These are phyloP conservation scores for Aethes cnicana DNA, from an alignment of 2,888 invertebrate species.

Conservation along the genomic window DNA sequence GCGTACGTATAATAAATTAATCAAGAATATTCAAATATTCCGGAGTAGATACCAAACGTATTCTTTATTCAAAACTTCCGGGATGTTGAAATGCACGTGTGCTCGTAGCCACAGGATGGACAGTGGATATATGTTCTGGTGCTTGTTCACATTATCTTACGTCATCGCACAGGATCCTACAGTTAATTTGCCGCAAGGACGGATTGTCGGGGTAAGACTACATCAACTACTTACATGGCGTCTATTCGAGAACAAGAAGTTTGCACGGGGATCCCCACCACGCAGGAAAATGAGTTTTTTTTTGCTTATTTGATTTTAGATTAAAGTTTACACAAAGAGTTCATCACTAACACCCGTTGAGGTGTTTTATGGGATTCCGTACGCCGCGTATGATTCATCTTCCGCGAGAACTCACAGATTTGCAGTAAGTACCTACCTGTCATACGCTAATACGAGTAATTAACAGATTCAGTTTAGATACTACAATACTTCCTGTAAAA, in stretches of 20 bases:
- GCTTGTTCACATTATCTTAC: slow-evolving; percentile 34
- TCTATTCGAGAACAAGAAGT: background rate
- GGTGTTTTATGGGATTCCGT: slow-evolving; percentile 90
- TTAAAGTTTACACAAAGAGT: slow-evolving; percentile 84
- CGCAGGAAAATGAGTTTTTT: background rate
- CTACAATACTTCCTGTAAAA: no score
- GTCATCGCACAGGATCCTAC: slow-evolving; percentile 73
- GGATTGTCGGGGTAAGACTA: slow-evolving; percentile 82
- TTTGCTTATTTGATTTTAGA: slow-evolving; percentile 72
- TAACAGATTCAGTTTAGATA: no score
- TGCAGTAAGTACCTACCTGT: slow-evolving; percentile 72
- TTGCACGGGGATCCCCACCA: no score
- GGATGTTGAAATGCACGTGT: no score
- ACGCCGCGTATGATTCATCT: slow-evolving; percentile 83
- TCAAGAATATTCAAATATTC: background rate
- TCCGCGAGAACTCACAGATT: slow-evolving; percentile 89
- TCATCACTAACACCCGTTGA: slow-evolving; percentile 83
- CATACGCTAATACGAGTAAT: background rate
- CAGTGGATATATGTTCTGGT: slow-evolving; percentile 30
- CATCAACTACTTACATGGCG: background rate
- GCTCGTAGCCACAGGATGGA: background rate
- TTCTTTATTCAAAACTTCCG: no score
- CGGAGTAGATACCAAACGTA: no score
- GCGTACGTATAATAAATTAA: background rate
- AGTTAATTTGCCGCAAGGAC: slow-evolving; percentile 81